Conservation (phyloP, 2,113 vertebrate genomes). For the Chaetodon auriga region DNA sequence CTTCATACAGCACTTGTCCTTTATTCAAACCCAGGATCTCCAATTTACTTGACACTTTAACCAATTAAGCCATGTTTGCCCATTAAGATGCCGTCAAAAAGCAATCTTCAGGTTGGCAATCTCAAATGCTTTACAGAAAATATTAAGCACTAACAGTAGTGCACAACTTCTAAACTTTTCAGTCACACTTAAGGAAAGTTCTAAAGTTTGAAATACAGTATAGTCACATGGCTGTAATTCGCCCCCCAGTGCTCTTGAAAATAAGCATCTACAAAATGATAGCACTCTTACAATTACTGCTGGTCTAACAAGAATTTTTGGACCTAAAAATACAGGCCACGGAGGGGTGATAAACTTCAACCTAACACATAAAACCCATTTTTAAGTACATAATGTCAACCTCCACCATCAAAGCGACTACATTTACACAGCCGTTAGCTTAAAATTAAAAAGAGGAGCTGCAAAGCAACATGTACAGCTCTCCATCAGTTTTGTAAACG, state of each 20-base stretch:
- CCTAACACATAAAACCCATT: background rate
- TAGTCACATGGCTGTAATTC: background rate
- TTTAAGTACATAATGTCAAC: background rate
- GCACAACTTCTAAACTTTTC: background rate
- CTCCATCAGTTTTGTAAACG: background rate
- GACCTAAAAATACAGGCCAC: background rate
- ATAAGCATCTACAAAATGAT: background rate
- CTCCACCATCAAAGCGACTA: no score
- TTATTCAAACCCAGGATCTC: conserved; percentile 1
- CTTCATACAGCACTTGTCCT: no score
- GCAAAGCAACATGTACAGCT: background rate
- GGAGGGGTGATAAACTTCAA: background rate
- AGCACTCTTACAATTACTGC: no score
- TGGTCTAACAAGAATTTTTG: background rate
- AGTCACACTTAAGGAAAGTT: background rate
- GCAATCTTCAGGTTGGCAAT: no score
- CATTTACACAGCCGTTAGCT: background rate
- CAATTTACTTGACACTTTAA: conserved; percentile 22
- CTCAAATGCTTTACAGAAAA: background rate
- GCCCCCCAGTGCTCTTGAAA: background rate
- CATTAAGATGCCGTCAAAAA: no score
- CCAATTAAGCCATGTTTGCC: conserved; percentile 14
- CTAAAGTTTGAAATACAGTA: background rate
- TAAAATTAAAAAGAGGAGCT: background rate
- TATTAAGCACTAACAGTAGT: background rate